A percentile compares a stretch with the other conserved stretches of the same genome.
phyloP scores from a whole-genome alignment of 1,140 invertebrate genomes.

The Drosophila parabipectinata region DNA sequence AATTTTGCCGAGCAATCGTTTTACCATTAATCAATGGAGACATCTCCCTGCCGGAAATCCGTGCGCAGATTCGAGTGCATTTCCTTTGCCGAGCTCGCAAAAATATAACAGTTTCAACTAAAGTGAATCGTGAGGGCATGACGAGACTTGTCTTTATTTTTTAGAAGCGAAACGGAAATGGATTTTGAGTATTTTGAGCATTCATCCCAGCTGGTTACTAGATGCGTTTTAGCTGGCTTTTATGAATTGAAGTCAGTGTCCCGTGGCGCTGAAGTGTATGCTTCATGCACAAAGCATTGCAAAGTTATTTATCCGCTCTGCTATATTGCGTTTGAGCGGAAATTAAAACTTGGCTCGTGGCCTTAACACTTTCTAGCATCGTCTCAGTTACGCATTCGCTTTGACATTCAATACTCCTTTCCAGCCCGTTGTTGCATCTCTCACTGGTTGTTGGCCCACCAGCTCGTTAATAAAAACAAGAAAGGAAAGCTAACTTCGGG shows the following conservation, averaged over 20 bases:
- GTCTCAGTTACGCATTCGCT: constrained; percentile 11
- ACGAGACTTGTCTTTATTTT: constrained; percentile 54
- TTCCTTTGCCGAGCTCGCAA: constrained; percentile 45
- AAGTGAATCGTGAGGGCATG: constrained; percentile 30
- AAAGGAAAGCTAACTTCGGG: no score
- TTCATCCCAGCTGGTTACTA: constrained; percentile 16
- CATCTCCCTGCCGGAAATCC: constrained; percentile 60
- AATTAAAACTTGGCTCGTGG: constrained; percentile 30
- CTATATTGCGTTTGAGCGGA: constrained; percentile 15
- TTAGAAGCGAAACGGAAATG: constrained; percentile 51
- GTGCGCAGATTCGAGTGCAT: constrained; percentile 68
- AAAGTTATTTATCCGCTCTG: constrained; percentile 17
- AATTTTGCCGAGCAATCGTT: constrained; percentile 36
- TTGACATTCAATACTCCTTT: constrained; percentile 25
- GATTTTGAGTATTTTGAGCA: constrained; percentile 16
- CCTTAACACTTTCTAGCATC: constrained; percentile 2
- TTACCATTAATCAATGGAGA: constrained; percentile 20
- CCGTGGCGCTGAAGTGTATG: constrained; percentile 37
- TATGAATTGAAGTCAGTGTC: constrained; percentile 53
- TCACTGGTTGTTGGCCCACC: not conserved
- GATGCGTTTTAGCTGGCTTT: constrained; percentile 17
- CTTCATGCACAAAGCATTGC: constrained; percentile 23
- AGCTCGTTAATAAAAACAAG: constrained; percentile 68
- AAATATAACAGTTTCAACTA: constrained; percentile 35
- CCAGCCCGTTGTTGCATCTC: constrained; percentile 4